A percentile compares a stretch with the other conserved stretches of the same genome.
Evolutionary conservation across 2,113 vertebrate species (phyloP).

Genomic region (Rhea pennata): DNA sequence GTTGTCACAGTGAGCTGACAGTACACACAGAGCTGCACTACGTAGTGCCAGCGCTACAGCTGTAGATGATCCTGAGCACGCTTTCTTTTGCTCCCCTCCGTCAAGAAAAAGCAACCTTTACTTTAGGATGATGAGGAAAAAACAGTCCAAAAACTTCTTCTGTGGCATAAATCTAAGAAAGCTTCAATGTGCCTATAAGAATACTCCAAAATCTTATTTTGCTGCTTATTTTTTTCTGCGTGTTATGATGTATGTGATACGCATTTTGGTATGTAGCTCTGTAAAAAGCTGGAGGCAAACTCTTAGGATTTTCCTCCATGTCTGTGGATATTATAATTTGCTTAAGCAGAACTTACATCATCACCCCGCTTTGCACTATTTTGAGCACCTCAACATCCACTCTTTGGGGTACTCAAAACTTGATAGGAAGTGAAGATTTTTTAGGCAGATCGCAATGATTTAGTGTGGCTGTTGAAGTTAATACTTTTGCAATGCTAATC

Average conservation of each 20-base stretch:
- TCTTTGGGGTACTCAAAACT: neutral
- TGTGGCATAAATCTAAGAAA: neutral
- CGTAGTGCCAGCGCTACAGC: neutral
- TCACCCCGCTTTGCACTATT: neutral
- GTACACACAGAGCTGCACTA: neutral
- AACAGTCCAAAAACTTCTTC: neutral
- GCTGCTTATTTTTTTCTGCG: neutral
- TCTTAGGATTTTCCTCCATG: neutral
- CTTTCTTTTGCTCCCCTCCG: neutral
- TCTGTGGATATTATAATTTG: neutral
- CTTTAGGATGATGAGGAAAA: neutral
- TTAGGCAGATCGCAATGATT: neutral
- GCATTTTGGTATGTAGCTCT: neutral
- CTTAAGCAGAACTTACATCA: neutral
- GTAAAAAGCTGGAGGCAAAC: neutral
- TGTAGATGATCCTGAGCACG: neutral
- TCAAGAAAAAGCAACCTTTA: neutral
- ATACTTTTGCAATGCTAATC: neutral
- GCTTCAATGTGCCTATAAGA: neutral
- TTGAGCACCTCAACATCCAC: neutral
- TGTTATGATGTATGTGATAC: accelerated
- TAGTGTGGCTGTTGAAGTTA: neutral
- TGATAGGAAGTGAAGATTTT: neutral
- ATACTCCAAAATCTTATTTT: neutral
- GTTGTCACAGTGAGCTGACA: conserved; percentile 19